Evolutionary conservation across 2,888 invertebrate genomes (phyloP), one percentile per base, ranked within the genome.

Genomic region (Camptogramma bilineatum): DNA sequence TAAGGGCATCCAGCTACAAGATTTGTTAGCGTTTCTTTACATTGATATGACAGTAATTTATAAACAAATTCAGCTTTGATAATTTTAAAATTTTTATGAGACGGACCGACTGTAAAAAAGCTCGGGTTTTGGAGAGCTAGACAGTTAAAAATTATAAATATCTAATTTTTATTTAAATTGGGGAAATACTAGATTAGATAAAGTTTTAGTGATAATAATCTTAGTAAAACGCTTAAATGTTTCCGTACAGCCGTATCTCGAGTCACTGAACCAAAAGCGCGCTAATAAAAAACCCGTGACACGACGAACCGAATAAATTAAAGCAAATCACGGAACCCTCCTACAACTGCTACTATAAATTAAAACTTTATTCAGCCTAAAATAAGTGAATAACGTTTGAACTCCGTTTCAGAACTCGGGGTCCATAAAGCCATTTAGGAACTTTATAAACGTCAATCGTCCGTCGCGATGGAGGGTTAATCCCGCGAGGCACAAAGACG

Each of bases 391-490:
- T 57, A 54, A 58, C 31, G 64, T 59, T 55, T 42, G 50, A 62
- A 66, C 55, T 60, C 56, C 52, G 52, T 19, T 55, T 56, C 51
- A 64, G 53, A 63, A 60, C 59, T 63, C 57, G 65, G 68, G 73
- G 68, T 70, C 68, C 24, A 69, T 70, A 59, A 72, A 63, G 54
- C 69, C 72, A 72, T 74, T 71, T 70, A 68, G 47, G 64, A 65
- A 71, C 70, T 68, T 71, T 72, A 75, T 73, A 75, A 73, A 70
- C 70, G 73, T 75, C 75, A 73, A 76, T 80, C 74, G 76, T 64
- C 73, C 73, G 72, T 70, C 69, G 64, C 58, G 16, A 55, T 52
- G 71, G 69, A 68, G 77, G 79, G 78, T 78, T 77, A 79, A 78
- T 73, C 74, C 73, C 72, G 58, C 47, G 72, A 66, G 70, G 70